A percentile compares a stretch with the other conserved stretches of the same genome.
phyloP scores from a whole-genome alignment of 2,113 vertebrate species.

The Tachuris rubrigastra region DNA sequence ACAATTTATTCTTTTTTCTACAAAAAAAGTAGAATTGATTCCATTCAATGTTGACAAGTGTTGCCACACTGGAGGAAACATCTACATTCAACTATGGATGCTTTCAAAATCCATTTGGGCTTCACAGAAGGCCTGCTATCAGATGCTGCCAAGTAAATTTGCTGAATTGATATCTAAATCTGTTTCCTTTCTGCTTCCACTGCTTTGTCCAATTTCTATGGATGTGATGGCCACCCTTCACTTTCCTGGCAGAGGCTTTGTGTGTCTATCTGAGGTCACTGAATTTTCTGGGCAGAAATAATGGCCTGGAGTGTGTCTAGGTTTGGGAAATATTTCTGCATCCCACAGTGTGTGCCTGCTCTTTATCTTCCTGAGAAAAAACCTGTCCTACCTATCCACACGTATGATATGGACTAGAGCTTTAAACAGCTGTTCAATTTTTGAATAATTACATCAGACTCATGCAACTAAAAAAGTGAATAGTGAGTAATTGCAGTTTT shows the following conservation, averaged over 20 bases:
- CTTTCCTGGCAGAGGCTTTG: neutral
- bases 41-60: neutral
- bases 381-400: neutral
- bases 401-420: neutral
- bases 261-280: neutral
- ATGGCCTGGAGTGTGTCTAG: neutral
- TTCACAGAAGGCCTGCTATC: neutral
- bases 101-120: neutral
- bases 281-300: neutral
- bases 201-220: neutral
- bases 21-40: neutral
- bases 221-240: neutral
- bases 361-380: neutral
- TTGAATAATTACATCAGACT: neutral
- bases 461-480: neutral
- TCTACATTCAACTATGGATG: neutral
- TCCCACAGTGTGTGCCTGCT: neutral
- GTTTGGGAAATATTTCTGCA: neutral
- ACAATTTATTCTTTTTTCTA: neutral
- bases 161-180: neutral
- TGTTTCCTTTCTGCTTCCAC: neutral
- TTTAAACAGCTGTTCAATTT: neutral
- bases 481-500: neutral
- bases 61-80: neutral
- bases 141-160: neutral